phyloP scores from a whole-genome alignment of 1,140 invertebrate species.

The Procambarus clarkii region DNA sequence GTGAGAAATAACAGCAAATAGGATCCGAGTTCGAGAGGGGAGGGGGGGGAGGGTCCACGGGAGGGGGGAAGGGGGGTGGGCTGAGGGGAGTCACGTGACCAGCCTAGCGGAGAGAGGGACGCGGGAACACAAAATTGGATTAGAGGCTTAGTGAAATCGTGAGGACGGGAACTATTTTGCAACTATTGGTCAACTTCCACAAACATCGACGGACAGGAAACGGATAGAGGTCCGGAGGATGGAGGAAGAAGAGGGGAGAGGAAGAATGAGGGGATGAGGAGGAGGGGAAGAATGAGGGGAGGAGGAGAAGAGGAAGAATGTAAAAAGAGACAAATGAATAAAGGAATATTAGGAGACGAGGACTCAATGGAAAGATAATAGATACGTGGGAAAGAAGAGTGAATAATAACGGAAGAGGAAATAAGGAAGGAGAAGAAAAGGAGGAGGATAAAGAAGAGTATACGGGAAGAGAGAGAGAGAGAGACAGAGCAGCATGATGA shows the following conservation, averaged over 20 bases:
- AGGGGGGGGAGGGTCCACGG: neutral
- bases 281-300: neutral
- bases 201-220: neutral
- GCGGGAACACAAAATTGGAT: constrained; percentile 12
- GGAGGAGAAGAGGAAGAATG: neutral
- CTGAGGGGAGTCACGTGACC: neutral
- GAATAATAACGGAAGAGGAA: neutral
- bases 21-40: neutral
- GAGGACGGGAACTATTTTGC: constrained; percentile 16
- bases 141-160: constrained; percentile 47
- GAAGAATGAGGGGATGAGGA: neutral
- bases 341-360: neutral
- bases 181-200: constrained; percentile 26
- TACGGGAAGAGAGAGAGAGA: neutral
- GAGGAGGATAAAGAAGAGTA: neutral
- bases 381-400: neutral
- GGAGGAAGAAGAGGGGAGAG: neutral
- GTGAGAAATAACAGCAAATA: neutral
- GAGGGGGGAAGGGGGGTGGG: no score
- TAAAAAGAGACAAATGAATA: neutral
- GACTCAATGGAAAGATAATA: neutral
- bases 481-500: no score
- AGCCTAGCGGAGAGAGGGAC: neutral
- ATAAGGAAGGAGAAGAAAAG: neutral
- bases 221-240: no score